Evolutionary conservation across 2,113 vertebrate genomes (phyloP), one percentile per base, ranked within the genome.

Genomic region (Pelecanus crispus): DNA sequence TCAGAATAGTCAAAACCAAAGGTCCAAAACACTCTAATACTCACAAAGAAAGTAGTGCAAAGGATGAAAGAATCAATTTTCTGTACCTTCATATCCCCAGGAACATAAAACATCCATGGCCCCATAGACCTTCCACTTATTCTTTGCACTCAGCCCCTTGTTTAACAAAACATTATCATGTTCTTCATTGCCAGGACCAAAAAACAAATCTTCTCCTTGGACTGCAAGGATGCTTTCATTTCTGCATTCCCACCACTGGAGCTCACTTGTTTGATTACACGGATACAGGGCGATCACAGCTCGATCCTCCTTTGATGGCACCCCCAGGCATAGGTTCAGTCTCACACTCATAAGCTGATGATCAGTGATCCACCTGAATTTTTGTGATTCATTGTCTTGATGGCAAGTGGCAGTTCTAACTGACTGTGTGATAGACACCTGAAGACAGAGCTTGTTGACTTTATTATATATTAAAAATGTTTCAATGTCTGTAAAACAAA

Each of bases 201-300:
- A 96, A 96, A 98, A 98, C 29, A 99, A 93, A 24, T 98, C 98
- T 82, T 98, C 96, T 85, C 97, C 98, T 82, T 90, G 97, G 36
- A 99, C 97, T 28, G 98, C 98, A 82, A 99, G 98, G 22, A 99
- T 94, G 3, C 99, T 99, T 63, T 99, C 99, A 21, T 99, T 99
- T 97, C 98, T 99, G 96, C 99, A 99, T 86, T 99, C 98, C 99
- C 99, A 99, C 45, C 98, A 98, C 91, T 99, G 99, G 13, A 99
- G 95, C 5, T 97, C 81, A 29, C 94, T 99, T 15, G 63, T 98
- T 13, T 94, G 96, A 56, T 99, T 97, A 32, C 99, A 99, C 6
- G 98, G 97, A 42, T 98, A 98, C 20, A 99, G 97, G 18, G 97
- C 63, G 53, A 99, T 62, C 21, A 97, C 71, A 31, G 98, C 97